Conservation (phyloP, 2,797 vertebrate species). For the Lagocephalus sceleratus region DNA sequence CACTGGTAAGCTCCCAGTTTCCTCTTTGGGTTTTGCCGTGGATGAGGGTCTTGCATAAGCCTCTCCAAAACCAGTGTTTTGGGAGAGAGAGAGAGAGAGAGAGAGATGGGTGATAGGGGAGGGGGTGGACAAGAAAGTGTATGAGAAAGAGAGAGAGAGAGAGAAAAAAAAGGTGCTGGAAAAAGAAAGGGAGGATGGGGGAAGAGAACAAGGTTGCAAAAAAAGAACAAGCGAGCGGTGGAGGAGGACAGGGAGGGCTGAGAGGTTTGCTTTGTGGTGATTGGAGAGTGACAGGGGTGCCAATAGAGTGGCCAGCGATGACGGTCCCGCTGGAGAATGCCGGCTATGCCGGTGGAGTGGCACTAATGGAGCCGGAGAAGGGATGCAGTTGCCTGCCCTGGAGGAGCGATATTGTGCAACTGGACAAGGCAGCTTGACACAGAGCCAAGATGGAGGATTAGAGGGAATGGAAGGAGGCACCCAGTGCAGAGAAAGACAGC, state of each 20-base stretch:
- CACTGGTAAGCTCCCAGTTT: slow-evolving; percentile 64
- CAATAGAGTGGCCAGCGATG: slow-evolving; percentile 73
- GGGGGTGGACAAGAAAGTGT: slow-evolving; percentile 33
- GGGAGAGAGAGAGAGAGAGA: slow-evolving; percentile 27
- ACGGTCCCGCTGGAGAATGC: slow-evolving; percentile 78
- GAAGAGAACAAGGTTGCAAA: slow-evolving; percentile 47
- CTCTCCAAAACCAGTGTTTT: slow-evolving; percentile 69
- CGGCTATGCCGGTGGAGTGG: slow-evolving; percentile 74
- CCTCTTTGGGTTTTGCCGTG: slow-evolving; percentile 62
- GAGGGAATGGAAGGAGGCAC: slow-evolving; percentile 50
- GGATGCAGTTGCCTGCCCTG: slow-evolving; percentile 72
- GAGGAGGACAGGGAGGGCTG: slow-evolving; percentile 44
- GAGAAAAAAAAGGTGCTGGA: slow-evolving; percentile 53
- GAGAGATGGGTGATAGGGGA: slow-evolving; percentile 4
- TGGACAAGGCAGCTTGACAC: slow-evolving; percentile 73
- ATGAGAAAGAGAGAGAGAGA: slow-evolving; percentile 43
- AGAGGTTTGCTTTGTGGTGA: slow-evolving; percentile 61
- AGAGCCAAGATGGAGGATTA: slow-evolving; percentile 77
- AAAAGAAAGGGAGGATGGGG: slow-evolving; percentile 56
- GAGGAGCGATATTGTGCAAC: slow-evolving; percentile 77
- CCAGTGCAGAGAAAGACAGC: slow-evolving; percentile 62
- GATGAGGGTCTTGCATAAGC: slow-evolving; percentile 74
- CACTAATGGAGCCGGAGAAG: slow-evolving; percentile 75
- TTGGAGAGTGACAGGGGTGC: slow-evolving; percentile 70
- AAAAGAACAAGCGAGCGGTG: slow-evolving; percentile 56